Evolutionary conservation across 2,113 vertebrate genomes (phyloP), one percentile per base, ranked within the genome.

Genomic region (Alethe diademata): DNA sequence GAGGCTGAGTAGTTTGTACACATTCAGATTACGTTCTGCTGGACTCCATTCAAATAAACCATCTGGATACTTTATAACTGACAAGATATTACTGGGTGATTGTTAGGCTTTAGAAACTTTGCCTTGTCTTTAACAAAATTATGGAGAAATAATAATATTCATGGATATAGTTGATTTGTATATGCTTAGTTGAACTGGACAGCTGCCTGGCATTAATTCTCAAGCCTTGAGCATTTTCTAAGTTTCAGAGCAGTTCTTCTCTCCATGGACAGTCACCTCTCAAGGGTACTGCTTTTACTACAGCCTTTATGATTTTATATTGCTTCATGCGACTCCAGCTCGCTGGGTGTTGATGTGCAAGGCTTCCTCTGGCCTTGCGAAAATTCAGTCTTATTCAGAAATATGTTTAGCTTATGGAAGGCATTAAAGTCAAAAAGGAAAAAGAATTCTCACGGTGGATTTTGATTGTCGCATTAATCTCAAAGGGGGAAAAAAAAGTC

Each of bases 311-410:
- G 88, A 96, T 97, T 97, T 98, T 97, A 96, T 97, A 96, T 95
- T 98, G 93, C 93, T 97, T 96, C 87, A 96, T 88, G 86, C 74
- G 96, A 94, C 94, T 97, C 78, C 93, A 95, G 70, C 86, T 96
- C 91, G 88, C 69, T 88, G 73, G 83, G 73, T 96, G 69, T 85
- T 96, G 92, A 97, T 93, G 81, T 65, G 71, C 87, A 97, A 98
- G 94, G 86, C 85, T 98, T 98, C 93, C 90, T 92, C 74, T 94
- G 96, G 89, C 96, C 94, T 98, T 98, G 95, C 47, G 75, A 94
- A 97, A 98, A 95, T 64, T 83, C 95, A 70, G 76, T 19, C 79
- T 97, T 97, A 96, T 97, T 98, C 98, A 98, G 96, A 98, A 98
- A 97, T 96, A 96, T 95, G 92, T 97, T 98, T 97, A 94, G 94